Base-by-base conservation (phyloP, 1,140 invertebrate species). In the Pseudomyrmex pallidus region DNA sequence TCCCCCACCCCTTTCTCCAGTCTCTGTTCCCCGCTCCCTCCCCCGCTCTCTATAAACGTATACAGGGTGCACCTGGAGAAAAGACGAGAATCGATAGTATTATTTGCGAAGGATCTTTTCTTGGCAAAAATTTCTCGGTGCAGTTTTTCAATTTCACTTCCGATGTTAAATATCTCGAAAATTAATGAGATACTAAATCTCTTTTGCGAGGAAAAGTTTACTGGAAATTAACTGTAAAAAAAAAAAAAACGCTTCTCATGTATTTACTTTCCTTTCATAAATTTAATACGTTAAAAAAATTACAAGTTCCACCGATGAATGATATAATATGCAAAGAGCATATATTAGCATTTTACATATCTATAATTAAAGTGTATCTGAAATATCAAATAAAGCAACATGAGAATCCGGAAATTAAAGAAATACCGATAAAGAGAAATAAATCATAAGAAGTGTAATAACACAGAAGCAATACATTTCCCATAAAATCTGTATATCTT, bases 71-170 rank as follows among this genome's bases (percentile, higher is more conserved):
- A 66, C 44, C 64, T 78, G 76, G 5, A 35, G 35, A 72, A 80
- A 80, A 72, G 76, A n/a, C 72, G 66, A 44, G 56, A 67, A 67
- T 72, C 66, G 76, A 70, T 70, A 80, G 67, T 59, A 67, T 20
- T 20, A 46, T 46, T 68, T 9, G 76, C 66, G 20, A 80, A 57
- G 56, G 15, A 77, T 61, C 59, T 70, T 50, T 59, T 13, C 76
- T 78, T 70, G 9, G 63, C 48, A n/a, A 44, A 66, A 17, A 77
- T 35, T 44, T 50, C 35, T 5, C 2, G 46, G 56, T 15, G 44
- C 20, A 22, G 10, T 25, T 20, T 44, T 13, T 20, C 54, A 48
- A 57, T 20, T 25, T 48, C 20, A 57, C 15, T 25, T 48, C 20
- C 25, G 12, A 80, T 10, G 66, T 70, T 20, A 10, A 61, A 17